Conservation (phyloP, 2,113 vertebrate genomes). For the pig (Sus scrofa) region DNA sequence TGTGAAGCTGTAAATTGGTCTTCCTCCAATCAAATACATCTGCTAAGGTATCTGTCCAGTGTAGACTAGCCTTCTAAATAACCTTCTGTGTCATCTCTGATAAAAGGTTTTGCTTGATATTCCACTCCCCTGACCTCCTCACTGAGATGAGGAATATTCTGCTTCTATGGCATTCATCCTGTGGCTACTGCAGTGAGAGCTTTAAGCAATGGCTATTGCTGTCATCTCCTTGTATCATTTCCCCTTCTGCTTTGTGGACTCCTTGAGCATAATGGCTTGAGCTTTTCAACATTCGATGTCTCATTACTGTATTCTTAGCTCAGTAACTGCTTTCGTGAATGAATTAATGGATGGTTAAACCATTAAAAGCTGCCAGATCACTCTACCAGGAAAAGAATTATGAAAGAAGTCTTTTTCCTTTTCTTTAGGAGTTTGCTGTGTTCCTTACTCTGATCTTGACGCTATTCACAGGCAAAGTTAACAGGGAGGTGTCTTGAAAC, state of each 20-base stretch:
- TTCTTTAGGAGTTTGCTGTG: background rate
- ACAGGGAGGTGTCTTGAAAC: background rate
- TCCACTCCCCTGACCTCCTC: background rate
- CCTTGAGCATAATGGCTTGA: background rate
- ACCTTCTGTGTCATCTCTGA: background rate
- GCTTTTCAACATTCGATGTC: background rate
- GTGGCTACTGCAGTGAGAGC: accelerated
- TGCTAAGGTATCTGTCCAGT: background rate
- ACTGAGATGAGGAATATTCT: background rate
- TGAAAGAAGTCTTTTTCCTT: background rate
- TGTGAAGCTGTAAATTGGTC: background rate
- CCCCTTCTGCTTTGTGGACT: background rate
- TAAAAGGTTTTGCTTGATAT: background rate
- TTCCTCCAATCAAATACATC: background rate
- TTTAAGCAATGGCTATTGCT: background rate
- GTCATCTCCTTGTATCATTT: background rate
- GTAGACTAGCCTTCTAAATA: background rate
- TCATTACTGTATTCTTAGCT: background rate
- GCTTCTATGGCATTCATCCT: background rate
- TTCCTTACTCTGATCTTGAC: background rate
- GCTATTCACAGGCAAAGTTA: background rate
- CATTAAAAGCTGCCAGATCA: background rate
- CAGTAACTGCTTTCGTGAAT: background rate
- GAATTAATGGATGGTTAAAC: background rate
- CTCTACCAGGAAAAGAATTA: background rate